Evolutionary conservation across 1,140 invertebrate genomes (phyloP), one percentile per base, ranked within the genome.

Genomic region (Aporrectodea caliginosa): DNA sequence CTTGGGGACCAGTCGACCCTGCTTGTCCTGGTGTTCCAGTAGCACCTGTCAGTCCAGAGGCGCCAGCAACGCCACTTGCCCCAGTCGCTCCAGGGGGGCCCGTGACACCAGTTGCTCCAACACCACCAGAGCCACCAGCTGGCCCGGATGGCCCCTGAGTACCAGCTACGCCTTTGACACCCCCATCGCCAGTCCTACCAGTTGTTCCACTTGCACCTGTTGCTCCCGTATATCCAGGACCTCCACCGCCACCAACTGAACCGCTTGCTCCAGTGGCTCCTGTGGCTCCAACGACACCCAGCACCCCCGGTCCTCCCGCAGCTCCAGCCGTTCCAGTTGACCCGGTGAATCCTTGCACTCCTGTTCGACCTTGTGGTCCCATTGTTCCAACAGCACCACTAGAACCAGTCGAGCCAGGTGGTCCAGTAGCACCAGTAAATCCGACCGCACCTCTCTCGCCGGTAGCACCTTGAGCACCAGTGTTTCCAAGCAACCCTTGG

Each of bases 231-330:
- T 14, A 12, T 22, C 78, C 70, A 12, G 73, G n/a, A 2, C 14
- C 2, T 6, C 78, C 74, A 30, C 14, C 27, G 58, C 2, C 29
- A 79, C 70, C 78, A 31, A 16, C 27, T 14, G 16, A 30, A 14
- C 70, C 70, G 35, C 2, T 68, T 2, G 71, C 78, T 78, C 78
- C 78, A 27, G 72, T 2, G 22, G 73, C 33, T 31, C 78, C 78
- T 35, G 2, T 2, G 71, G 35, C 30, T n/a, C 72, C 72, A 22
- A 14, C 16, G 1, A 35, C 68, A 31, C 79, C 73, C 69, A 29
- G 69, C 34, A 27, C 16, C 22, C 75, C 71, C 27, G 29, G 34
- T 31, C 78, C 31, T 31, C 70, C 70, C 6, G 70, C 2, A 72
- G n/a, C 31, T 72, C 70, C 70, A 32, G 70, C n/a, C 6, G n/a